A percentile compares a stretch with the other conserved stretches of the same genome.
Evolutionary conservation across 2,113 vertebrate genomes (phyloP).

Genomic region (Prunella fulvescens): DNA sequence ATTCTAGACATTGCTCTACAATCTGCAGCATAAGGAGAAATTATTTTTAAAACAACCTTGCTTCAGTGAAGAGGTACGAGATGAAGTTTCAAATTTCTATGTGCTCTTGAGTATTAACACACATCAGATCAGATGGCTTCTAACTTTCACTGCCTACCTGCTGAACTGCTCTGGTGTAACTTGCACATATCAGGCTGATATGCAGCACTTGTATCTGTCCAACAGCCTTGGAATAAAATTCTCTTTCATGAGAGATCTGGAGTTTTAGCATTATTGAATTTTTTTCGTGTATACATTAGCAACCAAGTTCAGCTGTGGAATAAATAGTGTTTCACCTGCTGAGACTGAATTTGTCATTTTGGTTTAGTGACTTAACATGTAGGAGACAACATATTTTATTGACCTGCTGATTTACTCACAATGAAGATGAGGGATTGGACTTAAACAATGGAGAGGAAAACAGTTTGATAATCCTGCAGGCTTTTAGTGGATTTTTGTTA

Average conservation of each 20-base stretch:
- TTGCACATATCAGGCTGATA: neutral
- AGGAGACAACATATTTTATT: neutral
- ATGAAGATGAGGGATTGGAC: neutral
- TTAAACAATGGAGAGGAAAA: neutral
- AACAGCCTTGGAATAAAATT: neutral
- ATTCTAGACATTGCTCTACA: neutral
- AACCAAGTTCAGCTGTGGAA: neutral
- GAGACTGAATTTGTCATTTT: neutral
- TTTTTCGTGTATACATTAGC: neutral
- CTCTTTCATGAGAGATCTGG: neutral
- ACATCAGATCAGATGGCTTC: conserved; percentile 3
- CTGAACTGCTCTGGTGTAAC: conserved; percentile 24
- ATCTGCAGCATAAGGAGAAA: neutral
- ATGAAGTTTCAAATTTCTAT: neutral
- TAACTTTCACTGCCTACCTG: conserved; percentile 2
- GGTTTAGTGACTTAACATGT: neutral
- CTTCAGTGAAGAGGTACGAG: neutral
- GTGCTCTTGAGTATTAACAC: neutral
- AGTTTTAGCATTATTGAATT: neutral
- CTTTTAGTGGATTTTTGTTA: neutral
- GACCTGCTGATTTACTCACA: neutral
- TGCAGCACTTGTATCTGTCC: neutral
- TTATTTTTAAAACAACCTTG: neutral
- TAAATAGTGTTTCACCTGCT: neutral
- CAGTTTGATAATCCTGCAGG: neutral